Percentiles rank a stretch among this genome's conserved stretches.
Conservation (phyloP, 2,113 vertebrate genomes). For the Choloepus hoffmanni region DNA sequence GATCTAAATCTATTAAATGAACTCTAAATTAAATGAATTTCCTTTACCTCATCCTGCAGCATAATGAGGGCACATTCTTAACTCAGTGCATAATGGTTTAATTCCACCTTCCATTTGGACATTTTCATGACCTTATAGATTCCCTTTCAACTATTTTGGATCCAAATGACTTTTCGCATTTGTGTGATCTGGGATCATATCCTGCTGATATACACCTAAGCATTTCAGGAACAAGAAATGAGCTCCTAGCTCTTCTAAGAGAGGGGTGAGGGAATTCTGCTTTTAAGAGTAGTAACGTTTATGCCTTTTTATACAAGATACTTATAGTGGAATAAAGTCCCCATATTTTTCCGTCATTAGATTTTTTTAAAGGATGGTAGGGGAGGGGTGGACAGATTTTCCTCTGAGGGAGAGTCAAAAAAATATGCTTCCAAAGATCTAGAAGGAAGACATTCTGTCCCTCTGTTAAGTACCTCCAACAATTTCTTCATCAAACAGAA, state of each 20-base stretch:
- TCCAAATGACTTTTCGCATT: neutral
- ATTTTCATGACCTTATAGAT: neutral
- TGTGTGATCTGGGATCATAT: neutral
- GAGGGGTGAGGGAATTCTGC: neutral
- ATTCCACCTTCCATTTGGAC: neutral
- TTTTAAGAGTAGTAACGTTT: neutral
- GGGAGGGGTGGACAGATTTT: neutral
- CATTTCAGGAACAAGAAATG: neutral
- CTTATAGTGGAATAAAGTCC: neutral
- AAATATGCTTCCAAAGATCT: neutral
- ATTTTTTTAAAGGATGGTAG: neutral
- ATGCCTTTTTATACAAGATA: neutral
- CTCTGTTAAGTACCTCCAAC: neutral
- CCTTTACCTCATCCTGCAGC: neutral
- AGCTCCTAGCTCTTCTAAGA: neutral
- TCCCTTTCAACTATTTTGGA: neutral
- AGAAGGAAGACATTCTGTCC: constrained; percentile 7
- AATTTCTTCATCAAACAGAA: constrained; percentile 47
- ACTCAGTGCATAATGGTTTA: neutral
- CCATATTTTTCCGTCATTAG: neutral
- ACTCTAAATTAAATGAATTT: neutral
- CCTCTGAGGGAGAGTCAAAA: neutral
- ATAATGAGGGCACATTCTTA: neutral
- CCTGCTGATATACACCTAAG: neutral
- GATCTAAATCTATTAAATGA: neutral